Evolutionary conservation across 2,888 invertebrate genomes (phyloP).

Genomic region (Mongoloraphidia duomilia): DNA sequence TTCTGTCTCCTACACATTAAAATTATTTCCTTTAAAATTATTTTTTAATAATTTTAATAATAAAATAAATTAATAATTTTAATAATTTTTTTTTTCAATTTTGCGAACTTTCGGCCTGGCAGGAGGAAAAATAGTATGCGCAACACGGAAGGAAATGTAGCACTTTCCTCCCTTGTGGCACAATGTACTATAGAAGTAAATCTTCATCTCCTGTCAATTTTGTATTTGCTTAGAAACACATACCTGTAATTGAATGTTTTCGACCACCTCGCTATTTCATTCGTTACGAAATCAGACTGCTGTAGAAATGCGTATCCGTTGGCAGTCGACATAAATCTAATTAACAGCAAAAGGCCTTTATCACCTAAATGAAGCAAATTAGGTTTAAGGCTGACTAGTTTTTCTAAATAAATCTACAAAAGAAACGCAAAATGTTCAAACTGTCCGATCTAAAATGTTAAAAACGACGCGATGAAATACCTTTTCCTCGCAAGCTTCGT

Average conservation of each 20-base stretch:
- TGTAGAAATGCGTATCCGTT: slow-evolving; percentile 50
- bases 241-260: slow-evolving; percentile 57
- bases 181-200: no score
- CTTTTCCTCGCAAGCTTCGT: slow-evolving; percentile 86
- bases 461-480: slow-evolving; percentile 31
- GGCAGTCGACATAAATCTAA: slow-evolving; percentile 59
- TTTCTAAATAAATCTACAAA: slow-evolving; percentile 52
- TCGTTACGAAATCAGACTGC: slow-evolving; percentile 47
- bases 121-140: no score
- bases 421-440: slow-evolving; percentile 1
- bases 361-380: slow-evolving; percentile 56
- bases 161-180: no score
- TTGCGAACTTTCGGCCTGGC: no score
- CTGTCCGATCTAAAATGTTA: neutral
- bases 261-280: slow-evolving; percentile 68
- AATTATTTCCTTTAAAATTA: no score
- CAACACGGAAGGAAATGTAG: no score
- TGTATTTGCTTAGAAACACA: slow-evolving; percentile 12
- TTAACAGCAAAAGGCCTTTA: slow-evolving; percentile 59
- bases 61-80: no score
- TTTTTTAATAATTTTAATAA: no score
- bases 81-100: no score
- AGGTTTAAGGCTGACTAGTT: slow-evolving; percentile 60
- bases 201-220: no score
- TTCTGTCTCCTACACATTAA: no score